Conservation (phyloP, 2,888 invertebrate species). For the Drosophila meridiana region DNA sequence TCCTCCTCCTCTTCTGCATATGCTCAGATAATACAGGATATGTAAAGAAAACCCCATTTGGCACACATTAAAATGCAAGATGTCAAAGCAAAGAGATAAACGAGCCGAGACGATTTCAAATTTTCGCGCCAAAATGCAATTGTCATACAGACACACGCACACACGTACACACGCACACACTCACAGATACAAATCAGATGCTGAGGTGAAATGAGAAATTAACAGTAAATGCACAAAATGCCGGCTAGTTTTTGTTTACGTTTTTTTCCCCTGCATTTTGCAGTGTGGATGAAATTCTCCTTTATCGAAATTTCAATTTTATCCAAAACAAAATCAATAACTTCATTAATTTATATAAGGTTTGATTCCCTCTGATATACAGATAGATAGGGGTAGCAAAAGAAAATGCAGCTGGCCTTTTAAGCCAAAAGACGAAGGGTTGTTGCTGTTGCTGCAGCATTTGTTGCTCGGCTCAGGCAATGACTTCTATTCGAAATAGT, state of each 20-base stretch:
- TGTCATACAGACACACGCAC: constrained; percentile 21
- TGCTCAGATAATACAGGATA: constrained; percentile 2
- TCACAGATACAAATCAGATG: constrained; percentile 8
- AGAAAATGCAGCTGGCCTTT: constrained; percentile 41
- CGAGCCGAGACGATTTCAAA: constrained; percentile 16
- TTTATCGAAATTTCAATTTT: neutral
- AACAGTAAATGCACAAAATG: constrained; percentile 30
- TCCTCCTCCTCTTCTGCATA: no score
- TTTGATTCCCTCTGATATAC: neutral
- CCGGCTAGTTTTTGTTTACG: constrained; percentile 32
- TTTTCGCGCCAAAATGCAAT: constrained; percentile 58
- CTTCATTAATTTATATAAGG: neutral
- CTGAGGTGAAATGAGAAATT: constrained; percentile 33
- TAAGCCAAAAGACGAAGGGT: constrained; percentile 6
- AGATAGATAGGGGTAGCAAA: constrained; percentile 16
- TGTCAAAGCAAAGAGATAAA: constrained; percentile 14
- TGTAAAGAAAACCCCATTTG: neutral
- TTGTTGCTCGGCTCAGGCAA: neutral
- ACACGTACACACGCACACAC: constrained; percentile 1
- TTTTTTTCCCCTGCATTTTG: neutral
- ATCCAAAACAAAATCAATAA: neutral
- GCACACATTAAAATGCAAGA: constrained; percentile 1
- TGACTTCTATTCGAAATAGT: neutral
- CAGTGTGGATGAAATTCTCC: no score
- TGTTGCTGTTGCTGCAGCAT: neutral